Conservation (phyloP, 2,888 invertebrate species). For the Portevinia maculata region DNA sequence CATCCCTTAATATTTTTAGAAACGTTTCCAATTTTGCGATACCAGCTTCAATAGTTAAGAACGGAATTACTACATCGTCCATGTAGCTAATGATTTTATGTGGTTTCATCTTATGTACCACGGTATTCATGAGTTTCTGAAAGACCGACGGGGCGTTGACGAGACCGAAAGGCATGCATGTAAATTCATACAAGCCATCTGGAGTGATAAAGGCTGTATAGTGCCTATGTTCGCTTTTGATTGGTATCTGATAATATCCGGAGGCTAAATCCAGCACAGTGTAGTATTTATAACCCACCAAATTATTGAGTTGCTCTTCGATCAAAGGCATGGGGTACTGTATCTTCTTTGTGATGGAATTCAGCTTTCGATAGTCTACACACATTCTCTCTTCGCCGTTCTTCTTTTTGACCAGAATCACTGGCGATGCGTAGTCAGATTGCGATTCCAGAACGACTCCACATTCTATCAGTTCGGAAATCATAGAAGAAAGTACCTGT, state of each 20-base stretch:
- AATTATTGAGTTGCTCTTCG: slow-evolving; percentile 25
- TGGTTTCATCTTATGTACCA: slow-evolving; percentile 1
- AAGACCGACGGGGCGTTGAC: slow-evolving; percentile 8
- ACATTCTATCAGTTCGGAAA: slow-evolving; percentile 15
- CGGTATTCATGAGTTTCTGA: slow-evolving; percentile 14
- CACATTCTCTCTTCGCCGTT: slow-evolving; percentile 5
- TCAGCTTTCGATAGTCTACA: slow-evolving; percentile 14
- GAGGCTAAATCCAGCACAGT: slow-evolving; percentile 19
- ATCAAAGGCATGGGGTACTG: slow-evolving; percentile 14
- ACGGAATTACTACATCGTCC: slow-evolving; percentile 29
- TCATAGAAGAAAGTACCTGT: slow-evolving; percentile 14
- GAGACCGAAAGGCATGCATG: slow-evolving; percentile 1
- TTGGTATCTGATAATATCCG: slow-evolving; percentile 30
- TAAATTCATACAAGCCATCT: slow-evolving; percentile 14
- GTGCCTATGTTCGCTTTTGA: slow-evolving; percentile 17
- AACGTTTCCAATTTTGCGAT: slow-evolving; percentile 6
- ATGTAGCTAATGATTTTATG: slow-evolving; percentile 3
- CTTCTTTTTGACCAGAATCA: slow-evolving; percentile 33
- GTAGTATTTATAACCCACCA: slow-evolving; percentile 17
- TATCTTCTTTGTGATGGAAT: slow-evolving; percentile 7
- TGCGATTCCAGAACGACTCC: slow-evolving; percentile 28
- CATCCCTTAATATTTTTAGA: slow-evolving; percentile 5
- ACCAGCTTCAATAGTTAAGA: background rate
- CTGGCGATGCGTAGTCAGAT: slow-evolving; percentile 25
- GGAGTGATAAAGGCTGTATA: slow-evolving; percentile 12